phyloP scores from a whole-genome alignment of 2,797 vertebrate genomes.

The Garrulus glandarius region DNA sequence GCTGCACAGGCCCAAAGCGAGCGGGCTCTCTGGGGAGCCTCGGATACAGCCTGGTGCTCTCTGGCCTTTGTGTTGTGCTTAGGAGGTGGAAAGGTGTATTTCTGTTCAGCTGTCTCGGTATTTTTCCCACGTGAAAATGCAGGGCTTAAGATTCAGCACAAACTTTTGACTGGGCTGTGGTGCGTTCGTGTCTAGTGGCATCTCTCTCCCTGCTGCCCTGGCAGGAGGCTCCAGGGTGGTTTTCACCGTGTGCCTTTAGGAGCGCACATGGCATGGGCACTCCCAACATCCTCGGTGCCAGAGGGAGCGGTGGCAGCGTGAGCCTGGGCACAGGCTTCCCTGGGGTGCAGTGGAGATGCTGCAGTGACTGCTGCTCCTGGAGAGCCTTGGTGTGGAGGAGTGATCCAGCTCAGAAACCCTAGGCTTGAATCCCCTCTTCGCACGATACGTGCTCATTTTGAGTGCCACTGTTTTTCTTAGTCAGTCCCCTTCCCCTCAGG shows the following conservation, averaged over 20 bases:
- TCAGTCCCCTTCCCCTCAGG: conserved; percentile 24
- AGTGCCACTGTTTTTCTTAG: not conserved
- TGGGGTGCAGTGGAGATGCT: not conserved
- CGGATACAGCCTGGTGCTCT: rapidly evolving
- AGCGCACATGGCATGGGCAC: rapidly evolving
- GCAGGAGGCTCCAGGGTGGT: not conserved
- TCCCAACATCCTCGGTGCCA: not conserved
- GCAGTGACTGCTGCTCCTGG: not conserved
- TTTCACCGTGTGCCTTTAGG: rapidly evolving
- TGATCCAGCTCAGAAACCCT: not conserved
- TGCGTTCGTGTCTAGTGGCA: not conserved
- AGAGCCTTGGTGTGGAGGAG: not conserved
- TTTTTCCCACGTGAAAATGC: rapidly evolving
- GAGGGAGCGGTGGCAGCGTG: rapidly evolving
- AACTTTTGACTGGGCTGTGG: not conserved
- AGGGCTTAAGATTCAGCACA: rapidly evolving
- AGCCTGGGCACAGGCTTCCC: not conserved
- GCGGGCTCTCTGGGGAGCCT: not conserved
- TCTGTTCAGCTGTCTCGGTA: not conserved
- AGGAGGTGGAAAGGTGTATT: not conserved
- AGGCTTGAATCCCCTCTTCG: conserved; percentile 14
- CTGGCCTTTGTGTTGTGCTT: not conserved
- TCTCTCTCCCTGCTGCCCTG: rapidly evolving
- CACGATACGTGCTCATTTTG: not conserved
- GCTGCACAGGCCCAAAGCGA: rapidly evolving